These are phyloP conservation scores for Leptopilina clavipes DNA, from an alignment of 1,140 invertebrate genomes.

Conservation along the genomic window DNA sequence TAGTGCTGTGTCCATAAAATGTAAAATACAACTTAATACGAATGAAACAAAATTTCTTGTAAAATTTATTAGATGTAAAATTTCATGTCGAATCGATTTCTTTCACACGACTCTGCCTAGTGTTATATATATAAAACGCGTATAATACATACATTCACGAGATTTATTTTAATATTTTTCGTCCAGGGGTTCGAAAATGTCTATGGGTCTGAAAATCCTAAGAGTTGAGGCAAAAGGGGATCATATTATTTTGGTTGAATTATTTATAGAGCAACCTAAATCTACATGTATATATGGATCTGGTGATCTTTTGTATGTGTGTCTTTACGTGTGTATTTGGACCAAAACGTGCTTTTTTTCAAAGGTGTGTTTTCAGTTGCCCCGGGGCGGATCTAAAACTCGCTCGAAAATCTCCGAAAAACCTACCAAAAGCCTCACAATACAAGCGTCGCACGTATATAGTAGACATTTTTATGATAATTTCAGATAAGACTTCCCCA, in stretches of 20 bases:
- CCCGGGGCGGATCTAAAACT: conserved; percentile 2
- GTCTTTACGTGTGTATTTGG: not conserved
- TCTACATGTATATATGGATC: conserved; percentile 2
- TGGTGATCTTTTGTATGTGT: no score
- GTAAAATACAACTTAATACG: not conserved
- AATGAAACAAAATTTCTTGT: not conserved
- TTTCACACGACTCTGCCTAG: not conserved
- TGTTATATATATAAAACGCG: no score
- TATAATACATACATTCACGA: not conserved
- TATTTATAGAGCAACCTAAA: conserved; percentile 60
- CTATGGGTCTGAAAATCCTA: conserved; percentile 50
- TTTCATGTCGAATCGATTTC: not conserved
- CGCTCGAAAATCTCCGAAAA: conserved; percentile 43
- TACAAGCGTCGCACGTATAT: not conserved
- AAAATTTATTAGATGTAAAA: conserved; percentile 12
- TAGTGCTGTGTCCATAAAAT: not conserved
- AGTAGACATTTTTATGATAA: conserved; percentile 11
- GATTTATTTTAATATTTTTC: conserved; percentile 32
- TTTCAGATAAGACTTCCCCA: not conserved
- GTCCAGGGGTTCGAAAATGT: conserved; percentile 38
- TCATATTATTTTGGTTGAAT: conserved; percentile 64
- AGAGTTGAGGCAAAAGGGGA: conserved; percentile 44
- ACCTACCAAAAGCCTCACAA: conserved; percentile 40
- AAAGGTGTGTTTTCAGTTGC: conserved; percentile 19
- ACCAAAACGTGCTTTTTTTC: conserved; percentile 41